Evolutionary conservation across 1,140 invertebrate genomes (phyloP), one percentile per base, ranked within the genome.

Genomic region (Daktulosphaira vitifoliae): DNA sequence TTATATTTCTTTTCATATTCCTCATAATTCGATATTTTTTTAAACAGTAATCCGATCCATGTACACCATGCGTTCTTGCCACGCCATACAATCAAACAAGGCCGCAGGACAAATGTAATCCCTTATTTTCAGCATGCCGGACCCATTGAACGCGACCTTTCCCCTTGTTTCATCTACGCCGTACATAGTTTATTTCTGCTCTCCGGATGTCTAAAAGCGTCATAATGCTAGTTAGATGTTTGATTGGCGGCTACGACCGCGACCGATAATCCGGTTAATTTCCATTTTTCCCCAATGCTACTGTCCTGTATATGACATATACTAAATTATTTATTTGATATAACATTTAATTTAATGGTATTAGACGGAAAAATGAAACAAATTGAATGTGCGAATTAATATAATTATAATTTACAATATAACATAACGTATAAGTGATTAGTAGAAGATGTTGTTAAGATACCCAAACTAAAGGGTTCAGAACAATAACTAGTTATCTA

Each of bases 41-140:
- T 44, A 20, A 9, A 22, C 25, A 25, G 56, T 62, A 62, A 62
- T 62, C 56, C 56, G 56, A 62, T 62, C 56, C 42, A 2, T n/a
- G 25, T 44, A 46, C 54, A 33, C 29, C 29, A 25, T 15, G n/a
- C 46, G 33, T 15, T 18, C 25, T 54, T 56, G 44, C 23, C n/a
- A 56, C 37, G 22, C 53, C 53, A 38, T 13, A 56, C 53, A 56
- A 39, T 44, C 38, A 46, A 48, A 62, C 56, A 46, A 33, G 56
- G 56, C 56, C 56, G 56, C 56, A 62, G 56, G 56, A 62, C 42
- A 48, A 62, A 62, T 62, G 56, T 62, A 62, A 62, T 62, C 56
- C 56, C 56, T 48, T 3, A 33, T 48, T 33, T 33, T 33, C 29
- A 56, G 26, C 44, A 50, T 50, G 22, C 16, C 18, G 33, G 51